Evolutionary conservation across 2,113 vertebrate genomes (phyloP).

Genomic region (Emydocephalus ijimae): DNA sequence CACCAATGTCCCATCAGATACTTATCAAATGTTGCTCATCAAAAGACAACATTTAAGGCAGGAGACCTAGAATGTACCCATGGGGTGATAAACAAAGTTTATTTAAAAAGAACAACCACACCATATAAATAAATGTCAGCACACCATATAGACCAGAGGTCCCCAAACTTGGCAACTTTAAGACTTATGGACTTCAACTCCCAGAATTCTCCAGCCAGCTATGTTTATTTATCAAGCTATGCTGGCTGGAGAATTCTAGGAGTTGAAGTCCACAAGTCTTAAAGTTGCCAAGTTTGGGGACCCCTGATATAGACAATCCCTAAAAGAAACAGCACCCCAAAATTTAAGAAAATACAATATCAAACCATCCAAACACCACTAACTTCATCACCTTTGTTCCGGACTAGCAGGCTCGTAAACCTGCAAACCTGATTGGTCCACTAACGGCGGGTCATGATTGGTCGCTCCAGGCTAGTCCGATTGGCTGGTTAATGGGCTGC

Average conservation of each 20-base stretch:
- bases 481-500: too few species aligned
- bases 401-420: too few species aligned
- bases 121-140: neutral
- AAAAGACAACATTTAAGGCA: neutral
- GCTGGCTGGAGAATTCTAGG: too few species aligned
- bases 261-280: too few species aligned
- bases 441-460: too few species aligned
- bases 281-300: too few species aligned
- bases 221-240: too few species aligned
- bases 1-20: neutral
- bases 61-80: neutral
- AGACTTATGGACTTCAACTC: too few species aligned
- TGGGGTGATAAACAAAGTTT: neutral
- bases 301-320: neutral
- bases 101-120: neutral
- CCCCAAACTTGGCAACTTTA: too few species aligned
- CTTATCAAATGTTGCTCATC: neutral
- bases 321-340: neutral
- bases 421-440: too few species aligned
- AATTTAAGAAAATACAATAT: neutral
- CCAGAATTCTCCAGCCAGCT: too few species aligned
- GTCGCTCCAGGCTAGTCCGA: too few species aligned
- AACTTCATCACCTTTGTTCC: neutral
- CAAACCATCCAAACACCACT: neutral
- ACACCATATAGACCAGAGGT: neutral